Percentiles rank a stretch among this genome's conserved stretches.
These are phyloP conservation scores for Neosilurus mollespiculum DNA, from an alignment of 2,797 vertebrate species.

Conservation along the genomic window DNA sequence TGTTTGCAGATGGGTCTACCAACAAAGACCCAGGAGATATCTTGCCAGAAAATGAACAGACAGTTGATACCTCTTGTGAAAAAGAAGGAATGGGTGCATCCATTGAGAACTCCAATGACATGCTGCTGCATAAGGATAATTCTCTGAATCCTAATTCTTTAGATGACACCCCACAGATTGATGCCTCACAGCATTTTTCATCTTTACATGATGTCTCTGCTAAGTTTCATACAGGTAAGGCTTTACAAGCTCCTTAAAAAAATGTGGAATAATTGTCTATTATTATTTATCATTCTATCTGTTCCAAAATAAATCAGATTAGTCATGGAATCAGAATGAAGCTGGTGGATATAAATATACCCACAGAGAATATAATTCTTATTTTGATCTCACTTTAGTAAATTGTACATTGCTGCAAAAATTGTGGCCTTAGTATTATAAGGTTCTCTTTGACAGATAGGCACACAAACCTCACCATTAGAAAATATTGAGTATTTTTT, in stretches of 20 bases:
- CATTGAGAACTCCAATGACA: conserved; percentile 58
- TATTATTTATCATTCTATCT: not conserved
- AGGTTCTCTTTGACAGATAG: not conserved
- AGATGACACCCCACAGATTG: conserved; percentile 50
- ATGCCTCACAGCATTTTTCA: conserved; percentile 50
- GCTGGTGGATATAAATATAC: not conserved
- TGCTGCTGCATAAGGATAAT: conserved; percentile 56
- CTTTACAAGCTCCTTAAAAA: not conserved
- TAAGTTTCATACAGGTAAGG: conserved; percentile 62
- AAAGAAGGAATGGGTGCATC: conserved; percentile 60
- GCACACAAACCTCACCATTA: not conserved
- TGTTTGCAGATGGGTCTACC: conserved; percentile 48
- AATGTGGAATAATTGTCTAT: not conserved
- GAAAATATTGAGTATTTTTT: too few species aligned
- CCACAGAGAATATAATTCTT: not conserved
- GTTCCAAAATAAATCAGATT: not conserved
- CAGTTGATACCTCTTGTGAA: conserved; percentile 54
- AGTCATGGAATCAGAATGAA: not conserved
- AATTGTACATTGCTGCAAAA: not conserved
- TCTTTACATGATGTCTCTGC: conserved; percentile 50
- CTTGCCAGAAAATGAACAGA: conserved; percentile 54
- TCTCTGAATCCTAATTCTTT: conserved; percentile 60
- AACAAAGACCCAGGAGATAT: conserved; percentile 59
- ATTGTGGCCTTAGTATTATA: not conserved
- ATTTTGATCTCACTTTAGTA: not conserved